Evolutionary conservation across 2,797 vertebrate species (phyloP), one percentile per base, ranked within the genome.

Genomic region (Pempheris klunzingeri): DNA sequence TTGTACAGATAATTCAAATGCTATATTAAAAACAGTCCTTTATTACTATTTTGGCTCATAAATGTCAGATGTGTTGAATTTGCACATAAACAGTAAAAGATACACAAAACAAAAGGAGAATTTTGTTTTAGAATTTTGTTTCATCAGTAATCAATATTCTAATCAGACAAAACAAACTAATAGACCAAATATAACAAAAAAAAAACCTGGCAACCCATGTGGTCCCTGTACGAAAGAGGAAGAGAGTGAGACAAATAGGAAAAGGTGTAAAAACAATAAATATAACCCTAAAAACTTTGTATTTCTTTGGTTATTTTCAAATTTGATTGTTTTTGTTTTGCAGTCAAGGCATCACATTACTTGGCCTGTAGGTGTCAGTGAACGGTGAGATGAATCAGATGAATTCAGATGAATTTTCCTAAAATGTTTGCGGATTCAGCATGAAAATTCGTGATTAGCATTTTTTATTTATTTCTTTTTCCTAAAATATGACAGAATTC

Each of bases 151-250:
- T n/a, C n/a, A n/a, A n/a, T n/a, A n/a, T n/a, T 4, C 22, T 50
- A 14, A 5, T 14, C 22, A 26, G 22, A 26, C 14, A 1, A 50
- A 14, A 4, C n/a, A 46, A 46, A 46, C 7, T 46, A 54, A 10
- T 18, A 11, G 30, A 5, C 28, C 43, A 18, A 32, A 20, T 32
- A 28, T 1, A 17, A 22, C 26, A 49, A n/a, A 7, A 20, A 50
- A 50, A 10, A 49, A 11, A 24, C 97, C 97, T 67, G 93, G 94
- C 39, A 95, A 82, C n/a, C 97, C 97, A 66, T 88, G 92, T 14
- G 92, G 88, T 52, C 97, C 97, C 97, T 98, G 52, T 13, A 52
- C 44, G 43, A 66, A 36, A 66, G 66, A 55, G 13, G 26, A 50
- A 44, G 32, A 54, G 30, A 73, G 59, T 46, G 52, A 61, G 64